Evolutionary conservation across 2,113 vertebrate species (phyloP).

Genomic region (Gymnobelideus leadbeateri): DNA sequence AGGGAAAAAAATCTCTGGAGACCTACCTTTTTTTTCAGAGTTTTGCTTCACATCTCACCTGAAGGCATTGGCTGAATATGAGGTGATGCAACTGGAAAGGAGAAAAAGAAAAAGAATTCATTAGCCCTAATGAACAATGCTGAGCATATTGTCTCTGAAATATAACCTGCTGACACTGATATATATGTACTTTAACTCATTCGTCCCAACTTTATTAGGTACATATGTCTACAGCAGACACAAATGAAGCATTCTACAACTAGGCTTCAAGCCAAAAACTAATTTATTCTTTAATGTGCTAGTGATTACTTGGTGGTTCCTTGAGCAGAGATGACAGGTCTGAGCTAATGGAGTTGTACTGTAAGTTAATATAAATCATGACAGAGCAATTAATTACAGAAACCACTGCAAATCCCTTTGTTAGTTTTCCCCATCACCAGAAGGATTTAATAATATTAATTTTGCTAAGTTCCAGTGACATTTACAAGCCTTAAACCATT

Average conservation of each 20-base stretch:
- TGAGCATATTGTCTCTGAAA: conserved; percentile 82
- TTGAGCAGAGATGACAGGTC: conserved; percentile 90
- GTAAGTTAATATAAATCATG: conserved; percentile 93
- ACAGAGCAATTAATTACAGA: conserved; percentile 93
- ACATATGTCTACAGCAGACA: conserved; percentile 89
- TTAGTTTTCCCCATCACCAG: conserved; percentile 90
- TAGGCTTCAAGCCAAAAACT: conserved; percentile 89
- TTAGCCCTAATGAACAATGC: conserved; percentile 85
- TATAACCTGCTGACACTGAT: conserved; percentile 81
- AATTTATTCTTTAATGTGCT: conserved; percentile 92
- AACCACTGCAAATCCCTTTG: conserved; percentile 91
- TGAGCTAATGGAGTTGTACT: conserved; percentile 91
- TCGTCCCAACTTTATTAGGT: conserved; percentile 89
- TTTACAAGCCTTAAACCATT: conserved; percentile 91
- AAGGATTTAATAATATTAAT: conserved; percentile 91
- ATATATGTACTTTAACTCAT: conserved; percentile 86
- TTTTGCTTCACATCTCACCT: conserved; percentile 78
- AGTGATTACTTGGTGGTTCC: conserved; percentile 90
- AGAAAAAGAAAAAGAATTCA: conserved; percentile 77
- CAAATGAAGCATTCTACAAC: conserved; percentile 87
- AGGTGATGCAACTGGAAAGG: conserved; percentile 76
- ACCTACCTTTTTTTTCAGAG: conserved; percentile 80
- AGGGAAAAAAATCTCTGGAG: conserved; percentile 77
- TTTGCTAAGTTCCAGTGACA: conserved; percentile 90
- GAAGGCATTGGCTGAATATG: conserved; percentile 82